Evolutionary conservation across 2,797 vertebrate species (phyloP), one percentile per base, ranked within the genome.

Genomic region (Diplodus sargus): DNA sequence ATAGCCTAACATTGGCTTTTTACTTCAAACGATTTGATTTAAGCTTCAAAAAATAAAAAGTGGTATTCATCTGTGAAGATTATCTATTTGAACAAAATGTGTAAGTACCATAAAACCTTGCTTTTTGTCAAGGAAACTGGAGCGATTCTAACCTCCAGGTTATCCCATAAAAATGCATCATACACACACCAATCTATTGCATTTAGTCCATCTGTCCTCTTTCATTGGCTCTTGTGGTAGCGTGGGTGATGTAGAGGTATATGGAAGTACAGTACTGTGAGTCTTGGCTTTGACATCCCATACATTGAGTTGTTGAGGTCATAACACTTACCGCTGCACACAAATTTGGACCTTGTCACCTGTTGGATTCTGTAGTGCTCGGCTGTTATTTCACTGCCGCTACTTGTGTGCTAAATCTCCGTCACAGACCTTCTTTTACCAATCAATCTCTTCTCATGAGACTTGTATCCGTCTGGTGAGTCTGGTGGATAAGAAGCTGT

Each of bases 261-360:
- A 10, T n/a, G 16, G 4, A 2, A 34, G 34, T 34, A 34, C 34
- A 34, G 8, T 34, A 34, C 8, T 34, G 8, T 34, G 34, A 16
- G 61, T 42, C 49, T 5, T 42, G 53, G 9, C 45, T 61, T 43
- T 54, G 54, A 23, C 18, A 22, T 47, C 20, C 5, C 13, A 34
- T 34, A 8, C 34, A 34, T 34, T 30, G 2, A 34, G 25, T 9
- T 15, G 22, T 64, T 56, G 9, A 66, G 0, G 15, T 4, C 12
- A 3, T 13, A 51, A 47, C 58, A 17, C 1, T 42, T 18, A 34
- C 54, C 30, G 16, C 13, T 48, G 25, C 14, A 13, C 45, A 17
- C 14, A 67, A 2, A 59, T 60, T 39, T 53, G 20, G 34, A 69
- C 12, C 71, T 2, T 28, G 34, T 60, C 48, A 66, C 67, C 42